phyloP scores from a whole-genome alignment of 2,888 invertebrate species.

The Lordiphosa fenestrarum region DNA sequence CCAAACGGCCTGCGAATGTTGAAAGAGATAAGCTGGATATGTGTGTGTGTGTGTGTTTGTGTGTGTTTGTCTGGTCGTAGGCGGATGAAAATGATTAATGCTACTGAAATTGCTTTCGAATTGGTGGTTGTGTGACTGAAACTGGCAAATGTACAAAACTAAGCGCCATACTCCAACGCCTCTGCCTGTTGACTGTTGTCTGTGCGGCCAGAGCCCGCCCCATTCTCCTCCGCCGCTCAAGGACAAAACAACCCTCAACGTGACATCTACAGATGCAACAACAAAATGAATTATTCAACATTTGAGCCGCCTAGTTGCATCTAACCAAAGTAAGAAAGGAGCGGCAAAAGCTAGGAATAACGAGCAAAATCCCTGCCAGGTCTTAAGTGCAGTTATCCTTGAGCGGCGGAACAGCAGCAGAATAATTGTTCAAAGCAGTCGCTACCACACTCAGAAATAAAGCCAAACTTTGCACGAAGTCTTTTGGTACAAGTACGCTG shows the following conservation, averaged over 20 bases:
- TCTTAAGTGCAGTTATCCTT: too few relatives aligned
- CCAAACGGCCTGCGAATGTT: not conserved
- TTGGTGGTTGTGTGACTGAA: conserved; percentile 42
- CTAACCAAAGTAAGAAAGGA: conserved; percentile 10
- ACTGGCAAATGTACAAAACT: conserved; percentile 58
- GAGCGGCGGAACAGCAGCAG: not conserved
- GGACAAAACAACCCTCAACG: conserved; percentile 56
- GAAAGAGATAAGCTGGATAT: conserved; percentile 29
- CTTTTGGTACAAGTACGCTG: too few relatives aligned
- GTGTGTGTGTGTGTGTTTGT: conserved; percentile 31
- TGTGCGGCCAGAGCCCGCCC: not conserved
- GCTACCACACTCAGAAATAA: too few relatives aligned
- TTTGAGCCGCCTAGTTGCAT: conserved; percentile 28
- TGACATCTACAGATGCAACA: conserved; percentile 25
- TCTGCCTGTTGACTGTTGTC: conserved; percentile 52
- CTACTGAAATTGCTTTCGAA: conserved; percentile 72
- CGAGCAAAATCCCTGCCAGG: conserved; percentile 37
- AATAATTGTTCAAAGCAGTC: conserved; percentile 3
- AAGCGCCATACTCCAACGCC: conserved; percentile 9
- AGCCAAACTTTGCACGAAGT: too few relatives aligned
- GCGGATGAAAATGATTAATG: conserved; percentile 67
- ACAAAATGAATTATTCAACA: conserved; percentile 59
- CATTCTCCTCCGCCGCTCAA: conserved; percentile 42
- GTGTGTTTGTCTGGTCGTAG: conserved; percentile 8
- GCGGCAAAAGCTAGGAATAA: conserved; percentile 21